Base-by-base conservation (phyloP, 2,113 vertebrate species). In the Heloderma charlesbogerti region DNA sequence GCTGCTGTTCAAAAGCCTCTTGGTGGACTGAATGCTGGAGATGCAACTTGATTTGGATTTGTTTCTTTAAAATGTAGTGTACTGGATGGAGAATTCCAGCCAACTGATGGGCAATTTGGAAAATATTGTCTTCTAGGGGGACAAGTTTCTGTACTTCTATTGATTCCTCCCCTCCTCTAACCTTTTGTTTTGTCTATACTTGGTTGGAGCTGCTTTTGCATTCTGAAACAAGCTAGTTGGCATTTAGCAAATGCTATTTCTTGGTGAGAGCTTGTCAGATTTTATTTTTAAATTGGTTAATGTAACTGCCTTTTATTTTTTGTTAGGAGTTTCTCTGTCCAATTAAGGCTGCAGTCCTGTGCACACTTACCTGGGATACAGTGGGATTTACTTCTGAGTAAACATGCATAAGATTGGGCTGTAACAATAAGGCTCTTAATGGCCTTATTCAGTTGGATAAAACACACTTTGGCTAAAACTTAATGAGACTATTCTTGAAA, bases 271-370 rank as follows among this genome's bases (percentile, higher is more conserved):
- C 93, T 93, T 96, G 96, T 96, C 96, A 96, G 88, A 87, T 93
- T 96, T 78, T 43, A 96, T 74, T 48, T 72, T 96, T 97, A 96
- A 97, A 97, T 97, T 97, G 95, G 96, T 92, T 92, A 94, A 92
- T 81, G 74, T 96, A 94, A 90, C 94, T 97, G 72, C 93, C 88
- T 93, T 93, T 92, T 95, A 89, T 92, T 96, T 95, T 84, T 88
- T 93, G 91, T 93, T 94, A 91, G 94, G 93, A 1, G 4, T 92
- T 96, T 96, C 95, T 94, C 91, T 94, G 93, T 91, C 96, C 95
- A 97, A 93, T 97, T 97, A 96, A 93, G 88, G 79, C 89, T 94
- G 88, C 87, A 89, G 7, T 66, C 88, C 92, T 88, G 93, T 94
- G 74, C 37, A 84, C 91, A 40, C 92, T 95, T 92, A 93, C 89